Conservation (phyloP, 2,888 invertebrate species). For the Rugalucina vietnamica region DNA sequence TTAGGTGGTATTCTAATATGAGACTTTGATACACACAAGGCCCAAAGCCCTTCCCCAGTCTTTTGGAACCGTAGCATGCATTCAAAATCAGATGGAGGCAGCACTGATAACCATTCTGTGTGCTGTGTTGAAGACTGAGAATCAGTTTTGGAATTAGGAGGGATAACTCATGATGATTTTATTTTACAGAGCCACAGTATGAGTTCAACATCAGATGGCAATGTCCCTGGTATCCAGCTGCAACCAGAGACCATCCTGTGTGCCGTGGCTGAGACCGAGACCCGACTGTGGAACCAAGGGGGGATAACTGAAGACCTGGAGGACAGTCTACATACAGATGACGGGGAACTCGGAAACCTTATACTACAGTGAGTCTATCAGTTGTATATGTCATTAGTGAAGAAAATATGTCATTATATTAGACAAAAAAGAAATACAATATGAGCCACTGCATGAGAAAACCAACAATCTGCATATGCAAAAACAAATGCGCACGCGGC, state of each 20-base stretch:
- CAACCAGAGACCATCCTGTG: constrained; percentile 68
- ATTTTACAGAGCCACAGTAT: not conserved
- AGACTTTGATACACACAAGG: too few relatives aligned
- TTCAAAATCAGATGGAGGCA: too few relatives aligned
- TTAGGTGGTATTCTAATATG: too few relatives aligned
- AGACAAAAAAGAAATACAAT: not conserved
- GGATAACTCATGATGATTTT: constrained; percentile 57
- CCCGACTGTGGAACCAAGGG: constrained; percentile 62
- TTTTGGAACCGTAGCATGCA: too few relatives aligned
- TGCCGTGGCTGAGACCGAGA: constrained; percentile 69
- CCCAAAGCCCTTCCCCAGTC: too few relatives aligned
- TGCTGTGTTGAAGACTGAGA: constrained; percentile 69
- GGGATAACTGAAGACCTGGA: constrained; percentile 56
- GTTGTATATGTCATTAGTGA: not conserved
- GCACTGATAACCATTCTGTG: constrained; percentile 65
- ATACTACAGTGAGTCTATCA: constrained; percentile 39
- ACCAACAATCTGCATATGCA: too few relatives aligned
- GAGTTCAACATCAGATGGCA: not conserved
- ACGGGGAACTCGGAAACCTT: constrained; percentile 43
- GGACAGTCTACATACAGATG: constrained; percentile 32
- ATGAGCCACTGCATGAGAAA: too few relatives aligned
- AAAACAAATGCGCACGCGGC: too few relatives aligned
- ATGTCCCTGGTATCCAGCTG: constrained; percentile 53
- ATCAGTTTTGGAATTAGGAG: constrained; percentile 63
- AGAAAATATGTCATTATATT: not conserved